Base-by-base conservation (phyloP, 2,888 invertebrate species). In the Lasioglossum figueresi region DNA sequence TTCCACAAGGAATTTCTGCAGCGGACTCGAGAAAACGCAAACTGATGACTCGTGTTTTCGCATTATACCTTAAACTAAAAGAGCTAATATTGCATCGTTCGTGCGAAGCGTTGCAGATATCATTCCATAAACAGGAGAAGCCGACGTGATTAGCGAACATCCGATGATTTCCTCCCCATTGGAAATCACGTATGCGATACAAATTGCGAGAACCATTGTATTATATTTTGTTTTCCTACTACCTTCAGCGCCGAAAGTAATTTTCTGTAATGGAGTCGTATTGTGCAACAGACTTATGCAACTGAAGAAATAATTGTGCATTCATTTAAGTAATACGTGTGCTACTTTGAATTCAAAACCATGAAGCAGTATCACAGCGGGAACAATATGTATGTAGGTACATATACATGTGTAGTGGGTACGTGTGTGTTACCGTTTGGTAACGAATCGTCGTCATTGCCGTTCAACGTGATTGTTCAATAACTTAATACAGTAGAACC, bases 161-260 rank as follows among this genome's bases (percentile, higher is more conserved):
- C 56, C 68, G 37, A 70, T 37, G 10, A 48, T 52, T 80, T 76
- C 43, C 76, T 76, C 63, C 72, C 40, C 40, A 45, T 59, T 74
- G 70, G 82, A 74, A 84, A 82, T 77, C 76, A 68, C 48, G 75
- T 59, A 59, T 48, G 83, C 83, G 52, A 76, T 72, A 52, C 40
- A 73, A 73, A 83, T 68, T 73, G 45, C 68, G 31, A 16, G 66
- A 31, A 34, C 48, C 80, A 80, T 76, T 52, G 72, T 80, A 43
- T 52, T 63, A 19, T 40, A 48, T 80, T 73, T 48, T 43, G n/a
- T 34, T 63, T 16, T 31, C 16, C 14, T 45, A 23, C 31, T 16
- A 14, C 2, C 56, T 8, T n/a, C 70, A 34, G n/a, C 79, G 71
- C 31, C 72, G 31, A 73, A 68, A 45, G 76, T 59, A 83, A 83